Percentiles rank a stretch among this genome's conserved stretches.
phyloP scores from a whole-genome alignment of 2,797 vertebrate species.

The Neosalanx taihuensis region DNA sequence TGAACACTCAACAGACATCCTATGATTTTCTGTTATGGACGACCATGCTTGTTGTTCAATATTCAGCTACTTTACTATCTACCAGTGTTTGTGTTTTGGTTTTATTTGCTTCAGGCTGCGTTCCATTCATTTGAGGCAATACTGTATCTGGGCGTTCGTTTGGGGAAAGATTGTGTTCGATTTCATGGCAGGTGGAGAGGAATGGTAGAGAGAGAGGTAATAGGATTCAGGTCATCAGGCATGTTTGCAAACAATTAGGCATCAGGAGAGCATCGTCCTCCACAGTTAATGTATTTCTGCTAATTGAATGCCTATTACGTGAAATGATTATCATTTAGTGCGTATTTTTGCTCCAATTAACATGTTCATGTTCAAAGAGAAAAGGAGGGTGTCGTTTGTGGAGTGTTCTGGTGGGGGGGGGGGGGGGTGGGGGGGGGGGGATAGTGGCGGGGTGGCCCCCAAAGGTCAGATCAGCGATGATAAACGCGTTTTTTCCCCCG shows the following conservation, averaged over 20 bases:
- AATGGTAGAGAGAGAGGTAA: slow-evolving; percentile 45
- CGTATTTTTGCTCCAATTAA: slow-evolving; percentile 47
- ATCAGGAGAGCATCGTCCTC: slow-evolving; percentile 37
- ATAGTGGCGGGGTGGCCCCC: slow-evolving; percentile 27
- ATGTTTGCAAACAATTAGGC: slow-evolving; percentile 56
- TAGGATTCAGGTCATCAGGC: slow-evolving; percentile 45
- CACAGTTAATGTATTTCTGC: slow-evolving; percentile 47
- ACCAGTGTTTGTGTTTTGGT: too few species aligned
- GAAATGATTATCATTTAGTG: slow-evolving; percentile 49
- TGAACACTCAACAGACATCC: too few species aligned
- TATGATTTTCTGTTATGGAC: too few species aligned
- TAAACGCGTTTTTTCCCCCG: slow-evolving; percentile 13
- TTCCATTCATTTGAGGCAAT: too few species aligned
- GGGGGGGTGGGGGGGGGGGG: not conserved
- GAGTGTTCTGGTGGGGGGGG: slow-evolving; percentile 15
- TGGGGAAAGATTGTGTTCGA: not conserved
- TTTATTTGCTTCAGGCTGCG: too few species aligned
- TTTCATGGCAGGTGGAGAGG: not conserved
- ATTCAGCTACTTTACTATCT: too few species aligned
- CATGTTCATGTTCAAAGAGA: slow-evolving; percentile 31
- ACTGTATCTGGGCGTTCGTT: too few species aligned
- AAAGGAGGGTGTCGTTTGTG: slow-evolving; percentile 15
- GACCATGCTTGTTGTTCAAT: too few species aligned
- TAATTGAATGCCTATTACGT: slow-evolving; percentile 57
- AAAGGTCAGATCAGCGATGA: slow-evolving; percentile 41